phyloP scores from a whole-genome alignment of 2,113 vertebrate species.

The Sylvietta virens region DNA sequence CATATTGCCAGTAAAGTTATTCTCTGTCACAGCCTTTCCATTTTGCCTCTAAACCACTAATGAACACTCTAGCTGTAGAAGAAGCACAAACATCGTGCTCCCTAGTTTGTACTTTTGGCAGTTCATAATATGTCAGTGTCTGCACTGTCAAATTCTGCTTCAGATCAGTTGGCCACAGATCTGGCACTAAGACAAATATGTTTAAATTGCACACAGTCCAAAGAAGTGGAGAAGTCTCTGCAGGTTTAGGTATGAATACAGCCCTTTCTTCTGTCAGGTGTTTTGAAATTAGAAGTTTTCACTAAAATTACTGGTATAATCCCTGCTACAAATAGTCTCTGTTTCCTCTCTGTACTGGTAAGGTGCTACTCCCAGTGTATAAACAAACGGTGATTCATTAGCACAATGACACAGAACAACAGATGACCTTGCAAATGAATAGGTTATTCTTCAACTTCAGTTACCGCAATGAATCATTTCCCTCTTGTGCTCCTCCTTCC shows the following conservation, averaged over 20 bases:
- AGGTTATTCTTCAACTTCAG: conserved; percentile 44
- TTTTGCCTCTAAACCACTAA: conserved; percentile 43
- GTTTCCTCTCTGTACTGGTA: conserved; percentile 46
- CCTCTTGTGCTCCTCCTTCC: neutral
- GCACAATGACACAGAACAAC: conserved; percentile 47
- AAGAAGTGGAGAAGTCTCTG: neutral
- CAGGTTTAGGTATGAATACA: conserved; percentile 41
- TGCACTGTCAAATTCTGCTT: conserved; percentile 20
- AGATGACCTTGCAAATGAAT: conserved; percentile 62
- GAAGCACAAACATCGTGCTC: neutral
- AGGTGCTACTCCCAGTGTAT: conserved; percentile 38
- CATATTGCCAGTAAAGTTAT: neutral
- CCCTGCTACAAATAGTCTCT: conserved; percentile 39
- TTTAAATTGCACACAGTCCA: neutral
- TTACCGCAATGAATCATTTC: conserved; percentile 50
- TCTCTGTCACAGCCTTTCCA: neutral
- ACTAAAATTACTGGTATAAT: conserved; percentile 30
- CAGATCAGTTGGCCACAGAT: neutral
- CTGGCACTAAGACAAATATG: conserved; percentile 1
- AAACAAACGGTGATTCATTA: conserved; percentile 66
- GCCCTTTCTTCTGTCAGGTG: conserved; percentile 40
- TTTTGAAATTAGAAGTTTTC: conserved; percentile 39
- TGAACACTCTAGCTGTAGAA: neutral
- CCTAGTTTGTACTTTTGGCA: conserved; percentile 18
- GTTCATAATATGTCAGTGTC: neutral